Evolutionary conservation across 1,140 invertebrate genomes (phyloP).

Genomic region (Formica selysi): DNA sequence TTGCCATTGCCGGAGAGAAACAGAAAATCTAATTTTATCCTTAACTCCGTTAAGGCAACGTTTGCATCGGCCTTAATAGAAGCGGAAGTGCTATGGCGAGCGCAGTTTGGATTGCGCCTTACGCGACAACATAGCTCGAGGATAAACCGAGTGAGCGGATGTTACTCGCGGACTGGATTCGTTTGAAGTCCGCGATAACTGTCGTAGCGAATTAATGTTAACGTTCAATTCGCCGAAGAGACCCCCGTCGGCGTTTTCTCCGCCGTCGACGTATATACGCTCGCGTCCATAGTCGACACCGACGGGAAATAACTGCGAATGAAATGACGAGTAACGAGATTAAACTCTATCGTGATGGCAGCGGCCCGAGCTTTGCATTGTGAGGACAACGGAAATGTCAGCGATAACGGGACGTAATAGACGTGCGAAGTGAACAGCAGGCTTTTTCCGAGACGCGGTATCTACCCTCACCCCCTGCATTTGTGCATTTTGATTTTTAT

Average conservation of each 20-base stretch:
- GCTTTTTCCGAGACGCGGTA: not conserved
- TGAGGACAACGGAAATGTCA: conserved; percentile 2
- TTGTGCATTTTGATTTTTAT: conserved; percentile 35
- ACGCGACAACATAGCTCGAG: not conserved
- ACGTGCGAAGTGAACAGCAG: conserved; percentile 15
- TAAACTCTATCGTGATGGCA: conserved; percentile 27
- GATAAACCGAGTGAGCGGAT: conserved; percentile 17
- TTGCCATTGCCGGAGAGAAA: conserved; percentile 39
- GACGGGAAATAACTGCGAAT: conserved; percentile 32
- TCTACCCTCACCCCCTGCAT: not conserved
- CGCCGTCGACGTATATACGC: conserved; percentile 6
- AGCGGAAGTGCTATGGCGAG: conserved; percentile 31
- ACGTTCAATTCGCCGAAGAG: conserved; percentile 41
- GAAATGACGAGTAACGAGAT: conserved; percentile 55
- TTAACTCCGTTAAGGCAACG: conserved; percentile 50
- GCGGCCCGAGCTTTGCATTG: not conserved
- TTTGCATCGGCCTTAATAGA: conserved; percentile 71
- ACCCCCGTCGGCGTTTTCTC: not conserved
- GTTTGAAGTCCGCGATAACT: conserved; percentile 57
- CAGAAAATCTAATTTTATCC: conserved; percentile 70
- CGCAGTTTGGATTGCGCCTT: conserved; percentile 43
- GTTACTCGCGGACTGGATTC: conserved; percentile 15
- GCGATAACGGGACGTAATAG: conserved; percentile 21
- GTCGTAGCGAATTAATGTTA: conserved; percentile 54
- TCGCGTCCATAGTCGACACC: conserved; percentile 3